A percentile compares a stretch with the other conserved stretches of the same genome.
phyloP scores from a whole-genome alignment of 2,888 invertebrate species.

The Lepidochitona cinerea region DNA sequence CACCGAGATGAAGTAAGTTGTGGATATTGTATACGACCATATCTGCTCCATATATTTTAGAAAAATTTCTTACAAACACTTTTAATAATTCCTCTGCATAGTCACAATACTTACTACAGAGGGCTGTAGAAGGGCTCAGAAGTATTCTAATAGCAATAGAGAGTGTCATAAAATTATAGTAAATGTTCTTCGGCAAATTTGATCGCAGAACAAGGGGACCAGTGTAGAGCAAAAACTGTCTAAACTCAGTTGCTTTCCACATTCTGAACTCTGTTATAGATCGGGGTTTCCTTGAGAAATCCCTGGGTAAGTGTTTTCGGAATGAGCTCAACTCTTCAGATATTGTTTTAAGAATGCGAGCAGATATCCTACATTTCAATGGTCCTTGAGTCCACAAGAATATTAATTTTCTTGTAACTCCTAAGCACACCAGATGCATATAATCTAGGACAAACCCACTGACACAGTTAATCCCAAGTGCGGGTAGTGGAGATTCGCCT shows the following conservation, averaged over 20 bases:
- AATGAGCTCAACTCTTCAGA: neutral
- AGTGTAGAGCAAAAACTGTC: conserved; percentile 46
- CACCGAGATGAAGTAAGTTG: conserved; percentile 58
- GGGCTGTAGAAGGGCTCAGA: neutral
- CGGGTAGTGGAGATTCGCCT: conserved; percentile 24
- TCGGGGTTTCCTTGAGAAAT: conserved; percentile 52
- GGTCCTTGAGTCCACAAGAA: conserved; percentile 41
- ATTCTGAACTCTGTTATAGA: conserved; percentile 33
- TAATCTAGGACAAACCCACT: conserved; percentile 50
- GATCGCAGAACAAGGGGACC: conserved; percentile 39
- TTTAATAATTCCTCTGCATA: conserved; percentile 33
- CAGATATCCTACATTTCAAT: conserved; percentile 11
- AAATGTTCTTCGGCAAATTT: conserved; percentile 25
- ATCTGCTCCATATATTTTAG: conserved; percentile 55
- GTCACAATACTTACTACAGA: conserved; percentile 24
- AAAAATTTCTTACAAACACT: conserved; percentile 41
- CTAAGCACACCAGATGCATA: conserved; percentile 59
- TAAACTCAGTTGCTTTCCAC: conserved; percentile 56
- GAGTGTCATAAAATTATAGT: conserved; percentile 44
- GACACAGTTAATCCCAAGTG: conserved; percentile 40
- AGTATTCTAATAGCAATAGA: conserved; percentile 38
- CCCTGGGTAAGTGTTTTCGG: conserved; percentile 15
- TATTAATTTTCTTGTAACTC: conserved; percentile 50
- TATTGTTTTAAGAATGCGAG: neutral
- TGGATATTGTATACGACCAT: conserved; percentile 66